Percentiles rank a stretch among this genome's conserved stretches.
Conservation (phyloP, 53 echinoderm and acorn worm species). For the Actinopyga echinites region DNA sequence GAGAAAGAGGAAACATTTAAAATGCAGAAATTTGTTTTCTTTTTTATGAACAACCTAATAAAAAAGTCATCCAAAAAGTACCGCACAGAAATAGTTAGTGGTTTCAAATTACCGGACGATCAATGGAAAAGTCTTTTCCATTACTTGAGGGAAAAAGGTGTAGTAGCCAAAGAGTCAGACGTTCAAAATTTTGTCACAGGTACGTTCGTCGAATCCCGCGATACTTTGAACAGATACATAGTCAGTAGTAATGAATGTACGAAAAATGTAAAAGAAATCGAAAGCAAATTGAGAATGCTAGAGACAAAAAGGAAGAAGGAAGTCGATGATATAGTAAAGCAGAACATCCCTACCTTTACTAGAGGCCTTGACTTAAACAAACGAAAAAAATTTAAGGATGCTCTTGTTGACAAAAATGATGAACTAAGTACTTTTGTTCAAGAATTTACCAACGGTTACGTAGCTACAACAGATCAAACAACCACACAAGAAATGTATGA, state of each 20-base stretch:
- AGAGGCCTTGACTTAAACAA: no score
- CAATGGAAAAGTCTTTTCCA: background rate
- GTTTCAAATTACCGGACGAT: background rate
- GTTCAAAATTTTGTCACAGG: background rate
- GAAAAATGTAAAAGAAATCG: background rate
- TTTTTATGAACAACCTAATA: background rate
- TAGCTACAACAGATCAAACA: no score
- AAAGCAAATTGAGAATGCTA: background rate
- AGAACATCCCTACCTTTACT: no score
- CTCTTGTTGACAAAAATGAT: background rate
- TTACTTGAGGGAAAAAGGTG: background rate
- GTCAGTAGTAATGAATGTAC: no score
- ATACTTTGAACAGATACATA: background rate
- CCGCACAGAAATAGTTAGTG: background rate
- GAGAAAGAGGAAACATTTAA: background rate
- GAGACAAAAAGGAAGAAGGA: background rate
- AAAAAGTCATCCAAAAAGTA: background rate
- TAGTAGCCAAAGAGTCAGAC: background rate
- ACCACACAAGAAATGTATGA: no score
- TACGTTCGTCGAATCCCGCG: background rate
- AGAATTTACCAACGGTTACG: background rate
- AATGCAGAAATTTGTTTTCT: background rate
- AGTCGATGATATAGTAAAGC: no score
- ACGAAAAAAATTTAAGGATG: no score
- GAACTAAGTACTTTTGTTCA: background rate